phyloP scores from a whole-genome alignment of 2,113 vertebrate species.

The Phycodurus eques region DNA sequence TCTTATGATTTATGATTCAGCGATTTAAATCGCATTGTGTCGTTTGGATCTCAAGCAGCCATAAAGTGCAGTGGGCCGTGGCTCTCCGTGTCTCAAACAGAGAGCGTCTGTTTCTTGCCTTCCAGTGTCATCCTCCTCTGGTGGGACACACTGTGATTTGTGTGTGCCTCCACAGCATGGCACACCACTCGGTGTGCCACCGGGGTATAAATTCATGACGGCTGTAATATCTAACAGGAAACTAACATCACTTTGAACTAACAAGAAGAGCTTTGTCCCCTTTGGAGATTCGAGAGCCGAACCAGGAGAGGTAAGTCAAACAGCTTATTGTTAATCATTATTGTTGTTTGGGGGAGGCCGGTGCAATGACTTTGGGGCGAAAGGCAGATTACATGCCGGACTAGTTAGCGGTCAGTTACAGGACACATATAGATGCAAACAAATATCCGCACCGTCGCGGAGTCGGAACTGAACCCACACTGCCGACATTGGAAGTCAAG shows the following conservation, averaged over 20 bases:
- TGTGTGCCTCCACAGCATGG: constrained; percentile 31
- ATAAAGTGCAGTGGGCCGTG: background rate
- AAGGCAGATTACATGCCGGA: too few relatives aligned
- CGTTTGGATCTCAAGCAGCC: background rate
- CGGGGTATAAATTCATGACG: constrained; percentile 15
- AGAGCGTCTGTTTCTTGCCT: constrained; percentile 26
- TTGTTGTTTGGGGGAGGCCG: background rate
- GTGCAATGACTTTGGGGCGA: too few relatives aligned
- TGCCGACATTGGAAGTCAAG: too few relatives aligned
- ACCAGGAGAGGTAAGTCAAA: constrained; percentile 33
- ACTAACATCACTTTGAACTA: constrained; percentile 13
- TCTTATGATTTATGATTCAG: background rate
- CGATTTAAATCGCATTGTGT: background rate
- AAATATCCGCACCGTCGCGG: too few relatives aligned
- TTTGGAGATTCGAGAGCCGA: background rate
- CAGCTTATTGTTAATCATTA: background rate
- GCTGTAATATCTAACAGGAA: constrained; percentile 7
- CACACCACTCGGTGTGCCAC: constrained; percentile 7
- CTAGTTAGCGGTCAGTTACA: too few relatives aligned
- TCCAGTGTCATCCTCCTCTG: constrained; percentile 33
- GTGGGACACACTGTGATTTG: constrained; percentile 18
- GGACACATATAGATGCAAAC: too few relatives aligned
- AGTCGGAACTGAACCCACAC: too few relatives aligned
- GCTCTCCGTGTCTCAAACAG: constrained; percentile 20
- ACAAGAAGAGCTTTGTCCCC: background rate